phyloP scores from a whole-genome alignment of 2,888 invertebrate species.

The Synergus gifuensis region DNA sequence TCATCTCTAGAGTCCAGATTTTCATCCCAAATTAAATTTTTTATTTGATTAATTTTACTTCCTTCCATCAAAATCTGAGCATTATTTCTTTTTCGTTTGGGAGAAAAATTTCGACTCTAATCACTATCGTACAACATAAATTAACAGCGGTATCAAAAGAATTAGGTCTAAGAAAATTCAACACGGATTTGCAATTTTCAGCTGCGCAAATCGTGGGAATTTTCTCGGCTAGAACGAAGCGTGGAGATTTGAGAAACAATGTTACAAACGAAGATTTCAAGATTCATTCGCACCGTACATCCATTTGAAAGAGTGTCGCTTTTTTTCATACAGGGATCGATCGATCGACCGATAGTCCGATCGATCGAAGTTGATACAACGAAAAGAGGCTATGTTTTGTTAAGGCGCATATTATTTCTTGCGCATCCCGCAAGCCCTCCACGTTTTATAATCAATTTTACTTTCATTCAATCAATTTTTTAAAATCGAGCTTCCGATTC shows the following conservation, averaged over 20 bases:
- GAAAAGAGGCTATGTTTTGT: conserved; percentile 77
- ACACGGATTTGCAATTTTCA: background rate
- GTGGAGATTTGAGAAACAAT: conserved; percentile 21
- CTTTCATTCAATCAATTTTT: conserved; percentile 45
- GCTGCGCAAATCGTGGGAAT: background rate
- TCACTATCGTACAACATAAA: conserved; percentile 39
- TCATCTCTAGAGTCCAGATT: conserved; percentile 43
- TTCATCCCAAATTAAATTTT: conserved; percentile 21
- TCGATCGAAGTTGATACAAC: conserved; percentile 72
- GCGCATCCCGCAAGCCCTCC: conserved; percentile 50
- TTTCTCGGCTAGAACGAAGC: conserved; percentile 26
- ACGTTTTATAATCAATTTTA: conserved; percentile 53
- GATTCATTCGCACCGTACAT: conserved; percentile 78
- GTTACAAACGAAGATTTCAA: conserved; percentile 59
- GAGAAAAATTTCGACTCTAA: background rate
- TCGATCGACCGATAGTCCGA: conserved; percentile 63
- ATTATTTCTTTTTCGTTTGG: conserved; percentile 38
- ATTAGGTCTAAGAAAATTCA: conserved; percentile 46
- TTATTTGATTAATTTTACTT: conserved; percentile 4
- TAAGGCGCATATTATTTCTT: conserved; percentile 71
- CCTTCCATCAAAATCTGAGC: conserved; percentile 35
- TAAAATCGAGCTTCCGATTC: conserved; percentile 41
- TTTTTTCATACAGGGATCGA: conserved; percentile 69
- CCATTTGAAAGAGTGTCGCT: conserved; percentile 75
- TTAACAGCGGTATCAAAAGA: conserved; percentile 62